phyloP scores from a whole-genome alignment of 1,140 invertebrate species.

The Ganaspis sp. region DNA sequence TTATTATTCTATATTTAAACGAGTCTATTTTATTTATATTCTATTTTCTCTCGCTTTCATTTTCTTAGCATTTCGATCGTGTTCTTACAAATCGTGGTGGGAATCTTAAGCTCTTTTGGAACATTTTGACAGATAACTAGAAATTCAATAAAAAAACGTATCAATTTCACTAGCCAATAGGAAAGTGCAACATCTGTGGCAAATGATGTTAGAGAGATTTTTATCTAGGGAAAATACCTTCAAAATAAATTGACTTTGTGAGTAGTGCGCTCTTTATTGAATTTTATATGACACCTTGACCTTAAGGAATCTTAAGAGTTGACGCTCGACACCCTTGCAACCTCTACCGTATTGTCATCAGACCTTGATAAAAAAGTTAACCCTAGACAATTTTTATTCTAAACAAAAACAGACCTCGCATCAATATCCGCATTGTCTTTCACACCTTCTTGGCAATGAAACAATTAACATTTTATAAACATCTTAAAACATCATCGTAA shows the following conservation, averaged over 20 bases:
- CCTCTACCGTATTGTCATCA: not conserved
- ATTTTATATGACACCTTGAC: constrained; percentile 16
- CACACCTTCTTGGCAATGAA: not conserved
- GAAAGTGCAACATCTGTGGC: not conserved
- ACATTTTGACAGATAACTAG: not conserved
- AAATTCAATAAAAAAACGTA: constrained; percentile 1
- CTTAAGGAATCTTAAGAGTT: not conserved
- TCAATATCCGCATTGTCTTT: not conserved
- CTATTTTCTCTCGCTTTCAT: no score
- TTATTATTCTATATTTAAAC: no score
- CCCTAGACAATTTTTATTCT: not conserved
- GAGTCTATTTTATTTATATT: no score
- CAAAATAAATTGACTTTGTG: constrained; percentile 2
- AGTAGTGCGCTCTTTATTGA: constrained; percentile 5
- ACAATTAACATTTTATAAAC: no score
- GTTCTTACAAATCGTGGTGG: no score
- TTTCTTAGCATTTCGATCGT: no score
- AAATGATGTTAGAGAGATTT: not conserved
- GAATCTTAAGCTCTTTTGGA: not conserved
- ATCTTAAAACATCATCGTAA: no score
- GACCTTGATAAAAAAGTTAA: not conserved
- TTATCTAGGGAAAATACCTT: not conserved
- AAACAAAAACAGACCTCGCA: constrained; percentile 14
- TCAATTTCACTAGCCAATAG: constrained; percentile 3
- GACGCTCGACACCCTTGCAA: constrained; percentile 5